phyloP scores from a whole-genome alignment of 64 coral and sea anemone species.

The Pocillopora damicornis region DNA sequence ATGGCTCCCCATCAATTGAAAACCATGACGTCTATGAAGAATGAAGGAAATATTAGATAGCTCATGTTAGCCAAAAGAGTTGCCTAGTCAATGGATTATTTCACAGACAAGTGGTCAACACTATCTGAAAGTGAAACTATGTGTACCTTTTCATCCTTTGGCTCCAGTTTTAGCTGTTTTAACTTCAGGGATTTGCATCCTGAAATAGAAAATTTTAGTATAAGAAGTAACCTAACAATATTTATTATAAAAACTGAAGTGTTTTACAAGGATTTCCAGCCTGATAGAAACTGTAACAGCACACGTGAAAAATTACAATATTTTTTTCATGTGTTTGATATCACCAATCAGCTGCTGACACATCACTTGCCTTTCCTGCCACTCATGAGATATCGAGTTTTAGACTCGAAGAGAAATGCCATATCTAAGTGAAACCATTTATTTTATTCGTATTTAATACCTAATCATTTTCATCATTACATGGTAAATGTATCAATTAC shows the following conservation, averaged over 20 bases:
- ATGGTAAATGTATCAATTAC: neutral
- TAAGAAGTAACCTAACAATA: neutral
- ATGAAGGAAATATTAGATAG: neutral
- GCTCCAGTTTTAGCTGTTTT: conserved; percentile 63
- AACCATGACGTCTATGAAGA: conserved; percentile 81
- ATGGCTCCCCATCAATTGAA: conserved; percentile 96
- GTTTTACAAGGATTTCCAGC: too few species aligned
- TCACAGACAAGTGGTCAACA: neutral
- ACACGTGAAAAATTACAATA: too few species aligned
- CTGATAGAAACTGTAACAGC: too few species aligned
- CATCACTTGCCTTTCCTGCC: too few species aligned
- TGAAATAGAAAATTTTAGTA: neutral
- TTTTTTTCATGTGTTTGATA: too few species aligned
- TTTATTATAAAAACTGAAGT: neutral
- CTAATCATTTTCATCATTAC: too few species aligned
- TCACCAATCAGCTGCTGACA: too few species aligned
- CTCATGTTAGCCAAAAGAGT: neutral
- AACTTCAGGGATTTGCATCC: conserved; percentile 31
- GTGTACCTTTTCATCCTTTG: conserved; percentile 50
- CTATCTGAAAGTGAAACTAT: neutral
- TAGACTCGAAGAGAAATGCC: too few species aligned
- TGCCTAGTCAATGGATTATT: neutral
- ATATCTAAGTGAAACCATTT: too few species aligned
- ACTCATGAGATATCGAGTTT: too few species aligned
- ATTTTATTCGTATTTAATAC: too few species aligned